Evolutionary conservation across 2,797 vertebrate genomes (phyloP).

Genomic region (Periparus ater): DNA sequence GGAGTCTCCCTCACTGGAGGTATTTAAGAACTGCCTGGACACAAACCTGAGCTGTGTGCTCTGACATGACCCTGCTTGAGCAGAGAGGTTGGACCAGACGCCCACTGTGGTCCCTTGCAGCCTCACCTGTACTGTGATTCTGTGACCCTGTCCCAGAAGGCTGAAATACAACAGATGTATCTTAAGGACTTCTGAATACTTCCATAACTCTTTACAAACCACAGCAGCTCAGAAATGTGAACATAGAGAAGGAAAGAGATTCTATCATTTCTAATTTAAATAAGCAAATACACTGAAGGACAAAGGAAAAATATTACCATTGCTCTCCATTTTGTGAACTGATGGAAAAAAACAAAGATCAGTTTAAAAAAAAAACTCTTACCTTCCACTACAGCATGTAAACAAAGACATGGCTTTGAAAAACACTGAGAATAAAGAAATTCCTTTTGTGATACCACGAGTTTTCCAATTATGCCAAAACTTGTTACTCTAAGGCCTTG

Average conservation of each 20-base stretch:
- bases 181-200: not conserved
- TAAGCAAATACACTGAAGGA: not conserved
- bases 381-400: not conserved
- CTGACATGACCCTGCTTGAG: not conserved
- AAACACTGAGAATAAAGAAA: not conserved
- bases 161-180: not conserved
- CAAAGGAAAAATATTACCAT: not conserved
- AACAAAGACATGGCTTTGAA: not conserved
- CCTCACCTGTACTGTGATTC: not conserved
- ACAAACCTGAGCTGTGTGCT: not conserved
- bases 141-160: not conserved
- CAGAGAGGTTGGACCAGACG: not conserved
- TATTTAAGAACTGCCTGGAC: not conserved
- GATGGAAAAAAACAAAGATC: not conserved
- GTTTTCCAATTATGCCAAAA: not conserved
- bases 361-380: not conserved
- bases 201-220: not conserved
- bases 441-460: not conserved
- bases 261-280: not conserved
- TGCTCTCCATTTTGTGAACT: not conserved
- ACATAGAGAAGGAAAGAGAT: not conserved
- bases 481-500: not conserved
- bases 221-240: not conserved
- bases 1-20: not conserved
- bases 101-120: not conserved